Conservation (phyloP, 2,797 vertebrate genomes). For the Sebastes kiyomatsui region DNA sequence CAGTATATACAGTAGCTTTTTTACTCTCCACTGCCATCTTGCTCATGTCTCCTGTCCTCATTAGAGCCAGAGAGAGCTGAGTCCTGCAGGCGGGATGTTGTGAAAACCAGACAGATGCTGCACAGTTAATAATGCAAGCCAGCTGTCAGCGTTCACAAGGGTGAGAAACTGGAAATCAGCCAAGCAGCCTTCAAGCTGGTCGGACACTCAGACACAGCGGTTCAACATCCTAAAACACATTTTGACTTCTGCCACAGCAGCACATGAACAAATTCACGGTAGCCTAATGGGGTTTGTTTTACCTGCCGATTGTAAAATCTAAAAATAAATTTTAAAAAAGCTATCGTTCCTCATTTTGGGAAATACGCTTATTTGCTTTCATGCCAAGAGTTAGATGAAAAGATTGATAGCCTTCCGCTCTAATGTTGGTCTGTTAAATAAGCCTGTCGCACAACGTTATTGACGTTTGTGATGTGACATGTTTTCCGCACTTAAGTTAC, state of each 20-base stretch:
- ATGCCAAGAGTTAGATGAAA: not conserved
- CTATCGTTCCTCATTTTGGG: not conserved
- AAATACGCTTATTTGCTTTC: not conserved
- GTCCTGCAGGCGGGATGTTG: slow-evolving; percentile 51
- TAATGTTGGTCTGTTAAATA: not conserved
- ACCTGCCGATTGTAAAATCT: not conserved
- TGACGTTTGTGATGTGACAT: not conserved
- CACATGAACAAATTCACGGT: not conserved
- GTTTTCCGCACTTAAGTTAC: no score
- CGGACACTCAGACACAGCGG: not conserved
- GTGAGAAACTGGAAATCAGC: slow-evolving; percentile 57
- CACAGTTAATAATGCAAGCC: slow-evolving; percentile 73
- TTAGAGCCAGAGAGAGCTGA: slow-evolving; percentile 43
- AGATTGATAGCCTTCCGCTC: not conserved
- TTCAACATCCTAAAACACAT: slow-evolving; percentile 9
- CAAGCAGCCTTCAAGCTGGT: slow-evolving; percentile 26
- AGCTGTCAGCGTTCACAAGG: slow-evolving; percentile 67
- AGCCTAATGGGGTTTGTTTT: not conserved
- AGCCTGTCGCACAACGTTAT: not conserved
- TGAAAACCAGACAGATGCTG: slow-evolving; percentile 75
- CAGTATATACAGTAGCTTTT: not conserved
- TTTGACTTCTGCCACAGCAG: not conserved
- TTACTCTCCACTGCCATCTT: slow-evolving; percentile 13
- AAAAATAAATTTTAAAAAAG: not conserved
- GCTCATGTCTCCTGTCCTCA: slow-evolving; percentile 37